Base-by-base conservation (phyloP, 2,888 invertebrate genomes). In the Mesodorylaimus sp. region DNA sequence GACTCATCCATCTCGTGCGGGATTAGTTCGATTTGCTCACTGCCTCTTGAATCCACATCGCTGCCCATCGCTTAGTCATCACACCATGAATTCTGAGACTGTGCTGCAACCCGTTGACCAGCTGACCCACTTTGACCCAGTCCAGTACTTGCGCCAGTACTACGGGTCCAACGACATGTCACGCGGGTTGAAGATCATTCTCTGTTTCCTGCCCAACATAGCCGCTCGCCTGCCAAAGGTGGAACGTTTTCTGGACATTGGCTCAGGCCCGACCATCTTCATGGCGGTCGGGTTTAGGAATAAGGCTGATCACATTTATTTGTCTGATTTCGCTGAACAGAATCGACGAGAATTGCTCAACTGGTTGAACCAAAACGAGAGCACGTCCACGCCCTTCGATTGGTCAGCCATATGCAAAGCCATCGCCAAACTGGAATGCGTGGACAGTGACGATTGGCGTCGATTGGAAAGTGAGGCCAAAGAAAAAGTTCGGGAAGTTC, bases 161-260 rank as follows among this genome's bases (percentile, higher is more conserved):
- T 43, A 43, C 27, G 44, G 44, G 5, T 25, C 24, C 27, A 43
- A 43, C 21, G 21, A 26, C 21, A 26, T 43, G 44, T n/a, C 26
- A 10, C 7, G 21, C 3, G 44, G 44, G 7, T 26, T 64, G 64
- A 59, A 61, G 47, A 54, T 58, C 10, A 29, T 49, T 7, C 24
- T 52, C 19, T 45, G 10, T 21, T 47, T 50, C 25, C 21, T 50
- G 47, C 50, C 50, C 28, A 39, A 29, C 32, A 24, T 50, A 5
- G 38, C 41, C 5, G 38, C 36, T 39, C 26, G 41, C 25, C 13
- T 50, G 36, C 26, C 13, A 13, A 28, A 41, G 48, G 43, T 7
- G n/a, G 13, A 25, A 19, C 28, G 32, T 3, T 19, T 50, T 26
- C 29, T 50, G 19, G 50, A 50, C 42, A 42, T 50, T 13, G 50